Evolutionary conservation across 2,113 vertebrate species (phyloP).

Genomic region (Fukomys damarensis): DNA sequence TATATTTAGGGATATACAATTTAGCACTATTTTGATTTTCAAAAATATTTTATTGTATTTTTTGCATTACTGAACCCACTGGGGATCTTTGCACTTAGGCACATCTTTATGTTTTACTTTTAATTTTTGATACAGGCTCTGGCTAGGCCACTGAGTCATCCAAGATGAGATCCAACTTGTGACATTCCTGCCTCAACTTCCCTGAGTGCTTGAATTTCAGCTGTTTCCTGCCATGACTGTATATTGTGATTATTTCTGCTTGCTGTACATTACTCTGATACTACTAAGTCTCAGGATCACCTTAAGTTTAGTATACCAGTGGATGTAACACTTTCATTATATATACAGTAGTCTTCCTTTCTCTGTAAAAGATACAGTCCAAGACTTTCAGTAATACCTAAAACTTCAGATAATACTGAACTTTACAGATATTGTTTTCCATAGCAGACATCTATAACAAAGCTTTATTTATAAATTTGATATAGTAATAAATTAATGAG

Average conservation of each 20-base stretch:
- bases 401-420: not conserved
- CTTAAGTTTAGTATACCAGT: not conserved
- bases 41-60: not conserved
- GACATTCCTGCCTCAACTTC: not conserved
- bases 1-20: not conserved
- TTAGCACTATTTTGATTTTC: not conserved
- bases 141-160: not conserved
- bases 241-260: not conserved
- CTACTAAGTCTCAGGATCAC: not conserved
- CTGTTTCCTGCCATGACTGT: too few relatives aligned
- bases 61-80: not conserved
- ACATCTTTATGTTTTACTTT: not conserved
- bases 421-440: not conserved
- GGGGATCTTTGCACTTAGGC: not conserved
- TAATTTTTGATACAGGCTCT: not conserved
- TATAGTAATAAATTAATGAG: not conserved
- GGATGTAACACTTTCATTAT: not conserved
- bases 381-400: not conserved
- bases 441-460: not conserved
- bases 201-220: not conserved
- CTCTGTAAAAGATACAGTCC: too few relatives aligned
- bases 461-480: not conserved
- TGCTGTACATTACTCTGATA: not conserved
- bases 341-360: too few relatives aligned
- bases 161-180: not conserved